Base-by-base conservation (phyloP, 2,113 vertebrate genomes). In the Podilymbus podiceps region DNA sequence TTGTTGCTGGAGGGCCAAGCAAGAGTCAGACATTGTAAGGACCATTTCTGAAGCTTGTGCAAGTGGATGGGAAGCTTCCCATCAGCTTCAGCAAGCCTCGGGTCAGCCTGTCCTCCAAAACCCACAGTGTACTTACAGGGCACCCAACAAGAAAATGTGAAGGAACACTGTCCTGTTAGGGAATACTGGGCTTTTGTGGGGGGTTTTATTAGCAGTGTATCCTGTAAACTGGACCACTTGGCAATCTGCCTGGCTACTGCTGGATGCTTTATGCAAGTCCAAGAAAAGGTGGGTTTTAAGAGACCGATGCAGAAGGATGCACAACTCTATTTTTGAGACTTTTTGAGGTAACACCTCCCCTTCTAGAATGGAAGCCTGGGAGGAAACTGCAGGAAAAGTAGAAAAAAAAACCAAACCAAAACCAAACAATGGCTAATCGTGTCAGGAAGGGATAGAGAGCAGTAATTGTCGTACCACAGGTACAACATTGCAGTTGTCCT, bases 51-150 rank as follows among this genome's bases (percentile, higher is more conserved):
- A 64, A 87, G 23, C 15, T 73, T 46, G 33, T 31, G 38, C 44
- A 30, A 85, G 35, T 35, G 23, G 35, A 71, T 49, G 11, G 27
- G 27, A 88, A 74, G 50, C 30, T 77, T 77, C 30, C 31, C 40
- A 21, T 52, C 30, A 69, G 40, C 60, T 74, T 60, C 64, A 62
- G 55, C 42, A 81, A 78, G 31, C 15, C 50, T 77, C 78, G 40
- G 28, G 60, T 81, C 53, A 93, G 76, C 20, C 59, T 25, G 6
- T 81, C 35, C 50, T 77, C 46, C 55, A 42, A 74, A 88, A 40
- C 13, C 0, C 0, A 21, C 25, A n/a, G 12, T 40, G 52, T 2
- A 1, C 46, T 73, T 52, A 64, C 9, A 77, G 47, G 20, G 44
- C 15, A 52, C 3, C 6, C 31, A 64, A 24, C 15, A 75, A 50